Base-by-base conservation (phyloP, 2,888 invertebrate species). In the Papilio elwesi region DNA sequence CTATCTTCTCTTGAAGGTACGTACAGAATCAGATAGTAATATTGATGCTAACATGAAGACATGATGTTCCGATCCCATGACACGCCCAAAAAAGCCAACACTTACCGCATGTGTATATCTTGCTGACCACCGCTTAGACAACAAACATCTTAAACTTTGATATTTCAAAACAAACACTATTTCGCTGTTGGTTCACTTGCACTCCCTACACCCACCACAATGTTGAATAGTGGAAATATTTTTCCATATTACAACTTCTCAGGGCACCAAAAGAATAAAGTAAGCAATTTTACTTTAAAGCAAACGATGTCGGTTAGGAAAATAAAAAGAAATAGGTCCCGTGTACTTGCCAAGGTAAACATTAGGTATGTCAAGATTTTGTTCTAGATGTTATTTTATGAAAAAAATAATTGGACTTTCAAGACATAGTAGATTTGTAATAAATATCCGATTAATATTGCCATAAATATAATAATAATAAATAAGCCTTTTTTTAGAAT, bases 321-420 rank as follows among this genome's bases (percentile, higher is more conserved):
- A 68, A 67, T 67, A 66, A 68, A 67, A 63, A n/a, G 52, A 10
- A 68, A 53, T 48, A 13, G 62, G n/a, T 36, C 52, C 16, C 26
- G 15, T 38, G 51, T 16, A 73, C 63, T 51, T 62, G 43, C 64
- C 80, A 85, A 87, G 83, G 87, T 88, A 88, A 90, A 91, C 88
- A 90, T 89, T 89, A n/a, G n/a, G n/a, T n/a, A 88, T 89, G 87
- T 86, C 83, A 85, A 83, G 84, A 87, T 88, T 85, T 86, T 81
- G 82, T 86, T 82, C 16, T 16, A 66, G 52, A 71, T 26, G 11
- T n/a, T 55, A 9, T 13, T 48, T 13, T n/a, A 49, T 4, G 26
- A 57, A 68, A 90, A 86, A 82, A 83, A 79, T 82, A 76, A 80
- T 87, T 82, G 83, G 83, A 81, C 81, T 59, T 83, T 82, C 16